Evolutionary conservation across 2,797 vertebrate genomes (phyloP), one percentile per base, ranked within the genome.

Genomic region (Fringilla coelebs): DNA sequence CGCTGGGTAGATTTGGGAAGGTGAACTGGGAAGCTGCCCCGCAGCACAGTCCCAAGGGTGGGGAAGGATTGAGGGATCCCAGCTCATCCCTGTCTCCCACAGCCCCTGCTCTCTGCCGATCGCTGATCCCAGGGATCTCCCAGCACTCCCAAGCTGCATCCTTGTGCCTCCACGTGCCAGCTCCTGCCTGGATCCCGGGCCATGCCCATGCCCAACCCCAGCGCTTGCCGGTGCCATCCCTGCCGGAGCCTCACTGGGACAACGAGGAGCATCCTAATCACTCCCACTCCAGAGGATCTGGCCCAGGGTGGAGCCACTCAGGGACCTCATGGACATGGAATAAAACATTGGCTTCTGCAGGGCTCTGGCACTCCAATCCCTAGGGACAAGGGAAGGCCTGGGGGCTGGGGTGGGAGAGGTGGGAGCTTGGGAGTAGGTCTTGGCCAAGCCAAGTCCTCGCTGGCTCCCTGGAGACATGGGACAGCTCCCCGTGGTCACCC

Each of bases 191-290:
- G 38, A 29, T 34, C 34, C 51, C 0, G 0, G 7, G 11, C 55
- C 0, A 3, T 45, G 71, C 85, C 55, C 0, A 3, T 45, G 71
- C 85, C 85, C 76, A 62, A 49, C 32, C 13, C 57, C 13, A 19
- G 60, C 3, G 4, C 78, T 65, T 74, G 11, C 19, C 0, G 0
- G 38, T 38, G 61, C 66, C 71, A 51, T 14, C 31, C 29, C 62
- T 58, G 41, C 28, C 6, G 0, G 46, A 77, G 34, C 49, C 62
- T 52, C 0, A 0, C 40, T 4, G 5, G 29, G 17, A 65, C 34
- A 7, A 24, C 3, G 43, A 46, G 62, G 49, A 90, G 48, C 29
- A 2, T 6, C 58, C 1, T 0, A 1, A 49, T 8, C 66, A 4
- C 45, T 71, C 17, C 51, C 29, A 4, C n/a, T 77, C 66, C 73